Base-by-base conservation (phyloP, 64 coral and sea anemone genomes). In the Pocillopora damicornis region DNA sequence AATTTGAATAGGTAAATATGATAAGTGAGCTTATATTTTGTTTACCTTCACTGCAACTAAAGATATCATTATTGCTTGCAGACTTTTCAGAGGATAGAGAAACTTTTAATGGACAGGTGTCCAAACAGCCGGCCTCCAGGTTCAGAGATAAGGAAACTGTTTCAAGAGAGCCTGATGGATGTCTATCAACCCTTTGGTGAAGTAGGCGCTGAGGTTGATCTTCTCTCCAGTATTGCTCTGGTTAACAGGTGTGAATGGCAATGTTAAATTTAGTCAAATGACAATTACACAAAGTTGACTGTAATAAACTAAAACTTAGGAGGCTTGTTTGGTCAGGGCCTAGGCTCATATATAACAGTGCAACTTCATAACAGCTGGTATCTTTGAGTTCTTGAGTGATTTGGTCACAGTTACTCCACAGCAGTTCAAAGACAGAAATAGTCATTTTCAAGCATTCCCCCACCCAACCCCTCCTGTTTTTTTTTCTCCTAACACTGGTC, bases 181-280 rank as follows among this genome's bases (percentile, higher is more conserved):
- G 42, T 14, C 56, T 63, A 77, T 86, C 25, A 65, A 57, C 89
- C 14, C 11, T 65, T 20, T 34, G 73, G 59, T 4, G 37, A 82
- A 71, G 89, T 51, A 0, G 74, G 59, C 13, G 2, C 81, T 25
- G 45, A 38, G 66, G 60, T 90, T 59, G 80, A 82, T 22, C 65
- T 82, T 20, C 56, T 76, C 4, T 64, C 59, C 15, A 77, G 82
- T 57, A 79, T 92, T 74, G 35, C 82, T 17, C 75, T 87, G 42
- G 58, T 92, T 16, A 92, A 92, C 84, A 92, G 90, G 90, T 89
- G 42, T 2, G 42, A 51, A 51, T 4, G 2, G 18, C 22, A 45
- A 9, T 38, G 75, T 76, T 36, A 5, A 56, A 10, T 56, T 12
- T 5, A 37, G 15, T 18, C 13, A 7, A 56, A 18, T 79, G 15